These are phyloP conservation scores for Chorisops tibialis DNA, from an alignment of 2,888 invertebrate genomes.

Conservation along the genomic window DNA sequence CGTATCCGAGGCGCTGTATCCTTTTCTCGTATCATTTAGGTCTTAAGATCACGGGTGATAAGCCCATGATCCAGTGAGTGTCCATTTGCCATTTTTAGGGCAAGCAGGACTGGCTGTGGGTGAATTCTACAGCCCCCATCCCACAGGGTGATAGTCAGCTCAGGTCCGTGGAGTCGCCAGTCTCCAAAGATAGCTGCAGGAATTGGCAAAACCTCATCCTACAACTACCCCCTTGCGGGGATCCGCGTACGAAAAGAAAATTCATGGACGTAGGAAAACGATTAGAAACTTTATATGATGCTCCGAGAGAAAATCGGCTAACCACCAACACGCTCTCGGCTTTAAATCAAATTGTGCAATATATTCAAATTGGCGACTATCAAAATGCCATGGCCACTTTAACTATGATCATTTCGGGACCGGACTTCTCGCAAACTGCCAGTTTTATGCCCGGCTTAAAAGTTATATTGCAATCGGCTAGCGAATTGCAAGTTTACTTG, in stretches of 20 bases:
- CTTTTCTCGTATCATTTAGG: too few relatives aligned
- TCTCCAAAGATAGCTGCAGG: too few relatives aligned
- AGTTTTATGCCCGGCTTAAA: slow-evolving; percentile 91
- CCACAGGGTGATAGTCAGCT: too few relatives aligned
- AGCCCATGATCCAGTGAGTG: too few relatives aligned
- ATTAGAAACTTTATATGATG: slow-evolving; percentile 82
- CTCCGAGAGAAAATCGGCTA: slow-evolving; percentile 73
- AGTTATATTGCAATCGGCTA: slow-evolving; percentile 77
- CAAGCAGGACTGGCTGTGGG: too few relatives aligned
- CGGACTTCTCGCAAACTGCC: slow-evolving; percentile 88
- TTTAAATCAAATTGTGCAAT: slow-evolving; percentile 73
- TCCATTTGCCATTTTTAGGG: too few relatives aligned
- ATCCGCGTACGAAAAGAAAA: slow-evolving; percentile 89
- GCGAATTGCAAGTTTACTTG: slow-evolving; percentile 68
- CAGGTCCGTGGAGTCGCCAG: too few relatives aligned
- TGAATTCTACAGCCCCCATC: too few relatives aligned
- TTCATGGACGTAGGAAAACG: slow-evolving; percentile 85
- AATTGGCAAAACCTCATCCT: too few relatives aligned
- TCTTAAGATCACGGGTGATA: too few relatives aligned
- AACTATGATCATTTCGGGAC: slow-evolving; percentile 76
- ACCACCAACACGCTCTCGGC: slow-evolving; percentile 67
- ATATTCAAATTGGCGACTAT: slow-evolving; percentile 69
- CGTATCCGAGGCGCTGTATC: too few relatives aligned
- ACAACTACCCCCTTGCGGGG: too few relatives aligned
- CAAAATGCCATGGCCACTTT: slow-evolving; percentile 63